Evolutionary conservation across 2,797 vertebrate genomes (phyloP).

Genomic region (Cottoperca gobio): DNA sequence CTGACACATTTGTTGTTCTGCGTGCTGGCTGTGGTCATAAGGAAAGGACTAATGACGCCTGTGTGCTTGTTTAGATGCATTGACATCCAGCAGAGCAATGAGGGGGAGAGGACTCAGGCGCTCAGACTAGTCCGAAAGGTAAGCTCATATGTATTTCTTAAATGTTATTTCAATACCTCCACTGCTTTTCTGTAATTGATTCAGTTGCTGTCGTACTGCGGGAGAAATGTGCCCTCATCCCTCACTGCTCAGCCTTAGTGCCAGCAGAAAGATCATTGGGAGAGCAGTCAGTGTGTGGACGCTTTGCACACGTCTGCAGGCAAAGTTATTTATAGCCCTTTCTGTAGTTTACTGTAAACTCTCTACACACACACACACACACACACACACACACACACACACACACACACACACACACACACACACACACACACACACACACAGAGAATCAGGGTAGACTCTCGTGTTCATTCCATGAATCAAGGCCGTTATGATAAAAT

Average conservation of each 20-base stretch:
- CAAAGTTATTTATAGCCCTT: constrained; percentile 72
- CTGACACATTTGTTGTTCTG: neutral
- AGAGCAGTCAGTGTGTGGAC: constrained; percentile 55
- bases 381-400: constrained; percentile 54
- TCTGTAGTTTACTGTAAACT: constrained; percentile 80
- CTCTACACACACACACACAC: constrained; percentile 23
- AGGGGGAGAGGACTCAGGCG: constrained; percentile 98
- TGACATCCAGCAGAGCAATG: constrained; percentile 99
- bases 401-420: constrained; percentile 18
- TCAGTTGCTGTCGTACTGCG: neutral
- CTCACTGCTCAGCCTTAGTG: constrained; percentile 11
- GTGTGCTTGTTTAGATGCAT: constrained; percentile 89
- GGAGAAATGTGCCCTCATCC: constrained; percentile 19
- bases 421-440: constrained; percentile 7
- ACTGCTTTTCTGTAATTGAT: neutral
- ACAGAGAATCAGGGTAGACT: too few species aligned
- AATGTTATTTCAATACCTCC: neutral
- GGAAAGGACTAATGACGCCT: constrained; percentile 4
- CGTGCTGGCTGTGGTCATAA: neutral
- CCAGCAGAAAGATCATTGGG: constrained; percentile 34
- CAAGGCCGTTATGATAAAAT: constrained; percentile 4
- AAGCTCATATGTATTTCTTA: constrained; percentile 37
- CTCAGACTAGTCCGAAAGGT: constrained; percentile 98
- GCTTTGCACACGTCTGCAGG: constrained; percentile 54
- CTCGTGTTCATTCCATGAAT: constrained; percentile 19